Conservation (phyloP, 2,113 vertebrate genomes). For the Calidris pugnax region DNA sequence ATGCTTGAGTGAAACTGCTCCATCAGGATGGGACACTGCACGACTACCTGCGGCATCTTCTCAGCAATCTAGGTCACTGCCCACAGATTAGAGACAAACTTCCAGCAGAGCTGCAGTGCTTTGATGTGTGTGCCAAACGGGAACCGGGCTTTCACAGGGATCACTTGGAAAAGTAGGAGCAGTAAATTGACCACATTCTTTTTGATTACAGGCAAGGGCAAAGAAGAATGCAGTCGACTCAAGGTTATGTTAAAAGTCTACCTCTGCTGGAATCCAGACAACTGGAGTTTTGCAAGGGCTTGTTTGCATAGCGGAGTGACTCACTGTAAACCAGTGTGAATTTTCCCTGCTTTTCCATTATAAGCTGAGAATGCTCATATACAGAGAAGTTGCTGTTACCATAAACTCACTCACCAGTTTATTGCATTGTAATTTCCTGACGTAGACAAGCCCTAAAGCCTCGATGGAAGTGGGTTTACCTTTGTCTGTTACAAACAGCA, state of each 20-base stretch:
- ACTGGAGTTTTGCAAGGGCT: not conserved
- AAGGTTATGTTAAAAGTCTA: not conserved
- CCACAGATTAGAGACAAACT: not conserved
- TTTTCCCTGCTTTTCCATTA: not conserved
- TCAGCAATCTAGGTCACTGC: not conserved
- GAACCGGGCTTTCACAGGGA: not conserved
- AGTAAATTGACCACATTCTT: not conserved
- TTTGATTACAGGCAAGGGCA: conserved; percentile 9
- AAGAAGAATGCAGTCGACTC: not conserved
- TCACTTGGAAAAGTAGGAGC: not conserved
- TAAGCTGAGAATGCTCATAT: not conserved
- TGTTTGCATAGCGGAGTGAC: conserved; percentile 32
- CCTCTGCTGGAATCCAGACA: not conserved
- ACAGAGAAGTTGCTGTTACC: not conserved
- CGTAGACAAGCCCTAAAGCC: conserved; percentile 18
- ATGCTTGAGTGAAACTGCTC: not conserved
- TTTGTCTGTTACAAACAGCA: conserved; percentile 3
- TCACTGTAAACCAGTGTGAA: not conserved
- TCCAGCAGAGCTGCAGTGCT: not conserved
- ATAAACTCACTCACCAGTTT: not conserved
- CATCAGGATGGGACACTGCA: not conserved
- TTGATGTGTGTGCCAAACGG: not conserved
- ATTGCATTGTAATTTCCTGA: conserved; percentile 16
- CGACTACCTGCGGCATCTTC: not conserved
- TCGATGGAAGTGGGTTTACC: not conserved